phyloP scores from a whole-genome alignment of 2,797 vertebrate species.

The Phoxinus dragarum region DNA sequence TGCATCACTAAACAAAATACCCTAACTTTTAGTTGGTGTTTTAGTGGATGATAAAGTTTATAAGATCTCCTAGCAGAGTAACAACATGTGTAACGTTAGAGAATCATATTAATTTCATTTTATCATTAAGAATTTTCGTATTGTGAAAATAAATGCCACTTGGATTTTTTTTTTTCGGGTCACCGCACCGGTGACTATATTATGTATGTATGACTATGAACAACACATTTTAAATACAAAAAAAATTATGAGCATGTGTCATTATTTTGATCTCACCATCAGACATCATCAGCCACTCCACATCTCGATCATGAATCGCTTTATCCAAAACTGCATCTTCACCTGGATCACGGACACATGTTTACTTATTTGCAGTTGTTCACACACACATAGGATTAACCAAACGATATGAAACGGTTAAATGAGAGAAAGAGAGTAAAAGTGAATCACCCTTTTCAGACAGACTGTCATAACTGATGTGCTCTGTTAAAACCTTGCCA shows the following conservation, averaged over 20 bases:
- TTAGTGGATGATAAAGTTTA: not conserved
- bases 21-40: too few relatives aligned
- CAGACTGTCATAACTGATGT: constrained; percentile 72
- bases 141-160: not conserved
- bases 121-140: not conserved
- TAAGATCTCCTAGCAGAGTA: not conserved
- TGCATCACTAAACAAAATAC: not conserved
- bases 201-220: too few relatives aligned
- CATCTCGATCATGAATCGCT: constrained; percentile 79
- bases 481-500: constrained; percentile 83
- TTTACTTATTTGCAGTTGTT: not conserved
- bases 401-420: not conserved
- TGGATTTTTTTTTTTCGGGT: not conserved
- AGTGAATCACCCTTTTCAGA: constrained; percentile 68
- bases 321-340: constrained; percentile 64
- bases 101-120: not conserved
- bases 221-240: not conserved
- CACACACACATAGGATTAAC: not conserved
- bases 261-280: constrained; percentile 70
- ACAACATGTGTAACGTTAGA: too few relatives aligned
- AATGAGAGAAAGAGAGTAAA: not conserved
- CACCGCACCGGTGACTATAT: not conserved
- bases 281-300: constrained; percentile 78
- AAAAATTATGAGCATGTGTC: not conserved
- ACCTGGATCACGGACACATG: constrained; percentile 68